A percentile compares a stretch with the other conserved stretches of the same genome.
phyloP scores from a whole-genome alignment of 2,888 invertebrate genomes.

The Arge pagana region DNA sequence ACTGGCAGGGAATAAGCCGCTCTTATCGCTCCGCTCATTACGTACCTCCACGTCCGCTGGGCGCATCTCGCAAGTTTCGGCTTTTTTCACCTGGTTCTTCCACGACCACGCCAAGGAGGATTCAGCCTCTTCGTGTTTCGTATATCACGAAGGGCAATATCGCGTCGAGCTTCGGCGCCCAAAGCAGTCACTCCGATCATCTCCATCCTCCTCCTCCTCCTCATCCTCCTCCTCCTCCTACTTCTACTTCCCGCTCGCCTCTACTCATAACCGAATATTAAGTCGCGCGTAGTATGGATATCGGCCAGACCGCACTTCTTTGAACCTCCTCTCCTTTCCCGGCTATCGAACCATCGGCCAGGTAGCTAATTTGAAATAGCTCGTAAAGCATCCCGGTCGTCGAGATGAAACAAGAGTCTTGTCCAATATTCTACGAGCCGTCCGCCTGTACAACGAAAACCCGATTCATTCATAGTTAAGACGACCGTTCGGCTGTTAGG shows the following conservation, averaged over 20 bases:
- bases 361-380: too few species aligned
- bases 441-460: too few species aligned
- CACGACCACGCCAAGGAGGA: slow-evolving; percentile 10
- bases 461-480: too few species aligned
- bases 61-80: slow-evolving; percentile 15
- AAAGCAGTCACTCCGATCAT: slow-evolving; percentile 14
- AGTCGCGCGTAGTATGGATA: slow-evolving; percentile 20
- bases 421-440: too few species aligned
- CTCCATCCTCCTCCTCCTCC: slow-evolving; percentile 8
- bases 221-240: slow-evolving; percentile 9
- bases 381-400: too few species aligned
- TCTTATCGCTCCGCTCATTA: slow-evolving; percentile 20
- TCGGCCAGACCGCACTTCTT: too few species aligned
- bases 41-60: slow-evolving; percentile 11
- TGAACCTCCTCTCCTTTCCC: too few species aligned
- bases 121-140: not conserved
- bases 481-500: too few species aligned
- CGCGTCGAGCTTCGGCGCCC: not conserved
- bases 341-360: too few species aligned
- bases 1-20: slow-evolving; percentile 8
- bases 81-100: too few species aligned
- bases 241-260: too few species aligned
- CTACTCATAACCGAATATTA: slow-evolving; percentile 20
- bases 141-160: slow-evolving; percentile 10
- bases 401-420: too few species aligned